A percentile compares a stretch with the other conserved stretches of the same genome.
phyloP scores from a whole-genome alignment of 2,113 vertebrate species.

The Gasterosteus nipponicus region DNA sequence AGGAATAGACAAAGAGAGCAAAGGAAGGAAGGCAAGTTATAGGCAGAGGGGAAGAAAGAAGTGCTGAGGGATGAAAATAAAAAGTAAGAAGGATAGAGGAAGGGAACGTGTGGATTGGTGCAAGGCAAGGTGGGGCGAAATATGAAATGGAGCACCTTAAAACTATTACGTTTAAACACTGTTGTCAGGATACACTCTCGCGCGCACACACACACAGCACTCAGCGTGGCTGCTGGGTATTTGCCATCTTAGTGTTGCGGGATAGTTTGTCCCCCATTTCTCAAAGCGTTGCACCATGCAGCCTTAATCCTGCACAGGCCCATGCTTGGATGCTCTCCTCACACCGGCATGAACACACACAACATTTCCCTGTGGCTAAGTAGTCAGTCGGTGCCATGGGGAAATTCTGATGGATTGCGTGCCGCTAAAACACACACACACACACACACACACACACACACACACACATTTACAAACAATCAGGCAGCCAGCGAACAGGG shows the following conservation, averaged over 20 bases:
- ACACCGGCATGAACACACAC: slow-evolving; percentile 52
- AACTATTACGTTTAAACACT: slow-evolving; percentile 56
- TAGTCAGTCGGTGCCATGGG: slow-evolving; percentile 62
- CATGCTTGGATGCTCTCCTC: slow-evolving; percentile 56
- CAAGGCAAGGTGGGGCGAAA: slow-evolving; percentile 25
- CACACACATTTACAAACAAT: slow-evolving; percentile 49
- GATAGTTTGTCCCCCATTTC: slow-evolving; percentile 63
- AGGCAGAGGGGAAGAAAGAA: slow-evolving; percentile 14
- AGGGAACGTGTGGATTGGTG: slow-evolving; percentile 17
- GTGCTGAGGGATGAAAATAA: slow-evolving; percentile 15
- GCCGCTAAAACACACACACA: slow-evolving; percentile 13
- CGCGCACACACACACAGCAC: slow-evolving; percentile 17
- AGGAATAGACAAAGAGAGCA: slow-evolving; percentile 44
- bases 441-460: slow-evolving; percentile 25
- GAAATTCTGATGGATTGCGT: slow-evolving; percentile 66
- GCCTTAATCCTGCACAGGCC: slow-evolving; percentile 68
- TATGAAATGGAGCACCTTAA: slow-evolving; percentile 62
- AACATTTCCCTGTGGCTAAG: slow-evolving; percentile 65
- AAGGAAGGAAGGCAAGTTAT: slow-evolving; percentile 42
- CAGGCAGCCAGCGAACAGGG: slow-evolving; percentile 31
- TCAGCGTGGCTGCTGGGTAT: slow-evolving; percentile 56
- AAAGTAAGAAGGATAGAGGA: slow-evolving; percentile 5
- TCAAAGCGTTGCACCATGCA: slow-evolving; percentile 53
- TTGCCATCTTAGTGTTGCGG: slow-evolving; percentile 57
- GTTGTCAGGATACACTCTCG: slow-evolving; percentile 1